A percentile compares a stretch with the other conserved stretches of the same genome.
phyloP scores from a whole-genome alignment of 2,888 invertebrate species.

The Aleiodes testaceus region DNA sequence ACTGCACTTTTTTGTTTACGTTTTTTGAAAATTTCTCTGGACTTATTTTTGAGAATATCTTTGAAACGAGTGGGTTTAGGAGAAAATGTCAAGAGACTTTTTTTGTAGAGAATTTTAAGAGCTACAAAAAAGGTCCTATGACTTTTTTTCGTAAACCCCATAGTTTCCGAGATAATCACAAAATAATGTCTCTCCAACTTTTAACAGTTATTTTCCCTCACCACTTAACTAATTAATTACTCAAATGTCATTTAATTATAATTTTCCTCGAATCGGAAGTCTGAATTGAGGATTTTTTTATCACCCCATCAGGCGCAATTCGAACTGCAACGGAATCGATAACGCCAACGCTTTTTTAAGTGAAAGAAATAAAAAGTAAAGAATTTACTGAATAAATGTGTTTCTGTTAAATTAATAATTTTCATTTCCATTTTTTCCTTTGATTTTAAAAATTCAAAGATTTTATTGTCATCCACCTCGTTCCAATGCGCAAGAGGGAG shows the following conservation, averaged over 20 bases:
- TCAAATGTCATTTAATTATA: background rate
- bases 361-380: conserved; percentile 24
- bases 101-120: too few species aligned
- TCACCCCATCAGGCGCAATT: conserved; percentile 50
- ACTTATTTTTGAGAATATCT: too few species aligned
- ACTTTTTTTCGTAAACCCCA: too few species aligned
- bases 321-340: conserved; percentile 62
- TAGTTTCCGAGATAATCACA: too few species aligned
- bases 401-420: background rate
- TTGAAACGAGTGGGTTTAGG: too few species aligned
- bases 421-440: conserved; percentile 12
- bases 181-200: background rate
- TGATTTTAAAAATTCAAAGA: background rate
- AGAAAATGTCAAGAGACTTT: too few species aligned
- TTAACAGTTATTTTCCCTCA: background rate
- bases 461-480: conserved; percentile 16
- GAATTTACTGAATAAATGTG: conserved; percentile 39
- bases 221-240: conserved; percentile 1
- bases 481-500: conserved; percentile 21
- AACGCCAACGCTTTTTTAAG: conserved; percentile 46
- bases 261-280: conserved; percentile 19
- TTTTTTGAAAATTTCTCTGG: too few species aligned
- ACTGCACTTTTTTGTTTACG: too few species aligned
- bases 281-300: conserved; percentile 39
- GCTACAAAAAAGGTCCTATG: too few species aligned